Evolutionary conservation across 2,888 invertebrate genomes (phyloP).

Genomic region (Salticus scenicus): DNA sequence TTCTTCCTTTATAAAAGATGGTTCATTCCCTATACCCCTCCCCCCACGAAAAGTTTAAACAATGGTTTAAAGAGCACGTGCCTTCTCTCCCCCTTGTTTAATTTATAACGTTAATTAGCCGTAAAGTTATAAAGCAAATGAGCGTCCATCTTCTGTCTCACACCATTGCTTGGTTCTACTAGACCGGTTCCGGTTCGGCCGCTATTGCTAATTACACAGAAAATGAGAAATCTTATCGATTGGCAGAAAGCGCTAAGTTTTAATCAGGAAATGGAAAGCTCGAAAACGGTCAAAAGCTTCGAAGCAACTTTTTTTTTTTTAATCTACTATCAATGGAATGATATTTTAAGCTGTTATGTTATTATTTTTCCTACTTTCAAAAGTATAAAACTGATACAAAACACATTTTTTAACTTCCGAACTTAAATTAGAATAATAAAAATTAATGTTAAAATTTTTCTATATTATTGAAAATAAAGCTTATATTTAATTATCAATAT

Average conservation of each 20-base stretch:
- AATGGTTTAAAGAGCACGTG: constrained; percentile 14
- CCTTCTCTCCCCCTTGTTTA: constrained; percentile 44
- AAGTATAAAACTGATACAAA: too few species aligned
- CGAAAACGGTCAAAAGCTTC: background rate
- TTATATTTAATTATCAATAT: too few species aligned
- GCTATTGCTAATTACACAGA: constrained; percentile 68
- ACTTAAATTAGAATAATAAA: too few species aligned
- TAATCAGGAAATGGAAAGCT: constrained; percentile 64
- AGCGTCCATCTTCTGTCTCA: constrained; percentile 64
- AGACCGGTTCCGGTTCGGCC: constrained; percentile 60
- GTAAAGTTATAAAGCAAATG: constrained; percentile 69
- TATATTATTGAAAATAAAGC: too few species aligned
- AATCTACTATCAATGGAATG: too few species aligned
- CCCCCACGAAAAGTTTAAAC: background rate
- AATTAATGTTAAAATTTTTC: too few species aligned
- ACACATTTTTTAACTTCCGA: too few species aligned
- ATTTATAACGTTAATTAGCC: constrained; percentile 69
- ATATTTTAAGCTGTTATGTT: background rate
- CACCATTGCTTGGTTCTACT: constrained; percentile 64
- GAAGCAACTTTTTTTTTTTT: background rate
- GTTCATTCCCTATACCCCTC: background rate
- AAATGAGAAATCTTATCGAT: constrained; percentile 66
- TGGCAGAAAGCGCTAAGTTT: constrained; percentile 42
- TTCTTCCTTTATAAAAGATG: background rate
- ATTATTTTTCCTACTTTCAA: background rate